Conservation (phyloP, 2,797 vertebrate species). For the Xerus rutilus region DNA sequence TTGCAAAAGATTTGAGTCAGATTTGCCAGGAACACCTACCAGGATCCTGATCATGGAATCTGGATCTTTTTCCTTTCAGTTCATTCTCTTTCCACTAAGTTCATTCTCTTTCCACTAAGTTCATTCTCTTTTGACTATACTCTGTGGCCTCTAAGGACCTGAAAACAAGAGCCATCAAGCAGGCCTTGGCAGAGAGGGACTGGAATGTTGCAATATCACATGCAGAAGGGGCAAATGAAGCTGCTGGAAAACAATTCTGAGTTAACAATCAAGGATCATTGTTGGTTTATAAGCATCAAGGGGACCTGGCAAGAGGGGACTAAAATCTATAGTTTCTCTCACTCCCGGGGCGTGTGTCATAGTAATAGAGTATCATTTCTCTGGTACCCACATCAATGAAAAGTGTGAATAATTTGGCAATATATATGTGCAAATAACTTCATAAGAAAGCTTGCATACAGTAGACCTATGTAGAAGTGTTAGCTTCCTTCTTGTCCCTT, state of each 20-base stretch:
- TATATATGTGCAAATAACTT: slow-evolving; percentile 40
- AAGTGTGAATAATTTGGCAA: background rate
- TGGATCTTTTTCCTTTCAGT: slow-evolving; percentile 5
- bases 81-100: background rate
- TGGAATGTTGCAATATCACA: background rate
- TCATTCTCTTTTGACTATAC: background rate
- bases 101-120: background rate
- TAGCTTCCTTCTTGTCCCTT: background rate
- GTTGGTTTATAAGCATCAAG: background rate
- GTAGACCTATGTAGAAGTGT: background rate
- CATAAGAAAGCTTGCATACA: background rate
- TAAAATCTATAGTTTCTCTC: background rate
- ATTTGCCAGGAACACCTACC: background rate
- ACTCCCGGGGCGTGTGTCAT: background rate
- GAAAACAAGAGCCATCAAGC: background rate
- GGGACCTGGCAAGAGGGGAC: background rate
- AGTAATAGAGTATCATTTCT: background rate
- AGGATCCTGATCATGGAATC: background rate
- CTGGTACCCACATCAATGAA: background rate
- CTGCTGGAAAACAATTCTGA: background rate
- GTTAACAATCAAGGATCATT: background rate
- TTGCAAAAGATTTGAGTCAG: background rate
- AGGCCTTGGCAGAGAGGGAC: background rate
- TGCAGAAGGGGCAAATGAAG: background rate
- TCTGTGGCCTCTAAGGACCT: background rate